Base-by-base conservation (phyloP, 2,113 vertebrate species). In the human region DNA sequence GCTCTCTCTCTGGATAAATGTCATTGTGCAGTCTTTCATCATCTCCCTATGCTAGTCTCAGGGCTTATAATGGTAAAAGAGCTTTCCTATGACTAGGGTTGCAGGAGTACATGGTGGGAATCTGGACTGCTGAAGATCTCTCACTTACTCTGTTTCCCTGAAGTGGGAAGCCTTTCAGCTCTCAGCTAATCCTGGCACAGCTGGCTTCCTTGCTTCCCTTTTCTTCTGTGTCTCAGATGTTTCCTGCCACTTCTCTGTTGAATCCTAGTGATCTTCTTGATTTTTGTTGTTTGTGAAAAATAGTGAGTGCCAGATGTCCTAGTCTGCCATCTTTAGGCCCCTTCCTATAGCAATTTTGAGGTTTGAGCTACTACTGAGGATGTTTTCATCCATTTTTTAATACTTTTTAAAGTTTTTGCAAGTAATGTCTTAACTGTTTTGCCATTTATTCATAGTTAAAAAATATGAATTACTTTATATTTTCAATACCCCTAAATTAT, bases 381-480 rank as follows among this genome's bases (percentile, higher is more conserved):
- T 72, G 90, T 81, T 68, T 75, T 90, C 45, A 64, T 92, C 38
- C 3, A 72, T 57, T 52, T 50, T 48, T 23, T 23, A 57, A 82
- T 75, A 50, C 17, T 61, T 45, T 61, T 61, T 64, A 22, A 66
- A 90, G 3, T 52, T 82, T 87, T 93, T 78, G 30, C n/a, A 61
- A 59, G 57, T 90, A 75, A 61, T 61, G 27, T 81, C 38, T 91
- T 83, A n/a, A 68, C 11, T 72, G 27, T 55, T 7, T 66, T 20
- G 27, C n/a, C 93, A 1, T 72, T 90, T 90, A 48, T 88, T 86
- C 27, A 59, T 18, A 59, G 6, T 66, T 78, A 83, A 22, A 73
- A 76, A 93, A 72, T 75, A 94, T 40, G 22, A 52, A 87, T 93
- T 55, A 86, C 16, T 96, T 86, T 66, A 85, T 76, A 11, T 43